phyloP scores from a whole-genome alignment of 2,113 vertebrate species.

The Erinaceus europaeus region DNA sequence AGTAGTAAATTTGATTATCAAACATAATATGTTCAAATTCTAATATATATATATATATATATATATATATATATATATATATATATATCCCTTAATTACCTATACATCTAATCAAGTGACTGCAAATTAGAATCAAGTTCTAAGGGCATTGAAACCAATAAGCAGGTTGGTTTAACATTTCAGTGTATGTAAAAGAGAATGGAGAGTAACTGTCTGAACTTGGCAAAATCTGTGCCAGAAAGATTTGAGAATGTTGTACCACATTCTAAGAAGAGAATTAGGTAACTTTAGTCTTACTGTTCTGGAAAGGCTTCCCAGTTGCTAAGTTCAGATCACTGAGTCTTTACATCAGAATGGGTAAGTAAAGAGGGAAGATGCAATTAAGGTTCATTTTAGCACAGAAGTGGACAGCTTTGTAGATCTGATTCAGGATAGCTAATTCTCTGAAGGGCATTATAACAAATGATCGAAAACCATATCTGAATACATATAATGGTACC shows the following conservation, averaged over 20 bases:
- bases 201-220: not conserved
- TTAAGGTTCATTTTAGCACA: not conserved
- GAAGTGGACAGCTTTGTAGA: not conserved
- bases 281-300: not conserved
- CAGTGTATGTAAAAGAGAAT: not conserved
- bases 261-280: constrained; percentile 36
- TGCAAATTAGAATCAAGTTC: not conserved
- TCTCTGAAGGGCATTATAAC: too few species aligned
- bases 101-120: not conserved
- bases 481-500: too few species aligned
- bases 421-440: not conserved
- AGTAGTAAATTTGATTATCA: constrained; percentile 29
- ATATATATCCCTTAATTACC: constrained; percentile 13
- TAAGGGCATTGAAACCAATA: not conserved
- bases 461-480: too few species aligned
- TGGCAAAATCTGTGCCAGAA: constrained; percentile 35
- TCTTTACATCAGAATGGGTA: not conserved
- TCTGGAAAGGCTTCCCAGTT: not conserved
- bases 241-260: not conserved
- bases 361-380: not conserved
- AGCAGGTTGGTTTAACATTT: not conserved
- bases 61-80: not conserved
- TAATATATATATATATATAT: not conserved
- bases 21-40: not conserved
- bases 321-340: not conserved